phyloP scores from a whole-genome alignment of 2,888 invertebrate species.

The Drosophila conformis region DNA sequence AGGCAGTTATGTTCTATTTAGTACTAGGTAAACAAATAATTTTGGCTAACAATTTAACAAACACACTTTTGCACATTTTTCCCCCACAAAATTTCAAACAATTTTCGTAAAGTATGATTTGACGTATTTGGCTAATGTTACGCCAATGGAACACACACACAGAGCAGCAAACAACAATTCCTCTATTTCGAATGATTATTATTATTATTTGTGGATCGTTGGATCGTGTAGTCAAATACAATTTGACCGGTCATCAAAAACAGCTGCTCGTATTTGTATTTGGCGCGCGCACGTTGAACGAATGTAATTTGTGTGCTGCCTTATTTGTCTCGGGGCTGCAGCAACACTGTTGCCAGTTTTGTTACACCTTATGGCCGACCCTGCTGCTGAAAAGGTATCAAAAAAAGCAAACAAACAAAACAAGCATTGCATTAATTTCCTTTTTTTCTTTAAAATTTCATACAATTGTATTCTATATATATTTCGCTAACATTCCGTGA shows the following conservation, averaged over 20 bases:
- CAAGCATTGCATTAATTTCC: conserved; percentile 8
- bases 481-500: not conserved
- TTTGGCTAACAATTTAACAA: conserved; percentile 79
- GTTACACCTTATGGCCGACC: conserved; percentile 42
- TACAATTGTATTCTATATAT: not conserved
- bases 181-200: conserved; percentile 10
- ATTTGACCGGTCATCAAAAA: conserved; percentile 47
- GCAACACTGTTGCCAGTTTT: conserved; percentile 28
- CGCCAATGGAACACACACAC: conserved; percentile 20
- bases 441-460: not conserved
- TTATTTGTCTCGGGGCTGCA: conserved; percentile 16
- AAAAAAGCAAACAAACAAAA: conserved; percentile 17
- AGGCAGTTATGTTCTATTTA: conserved; percentile 66
- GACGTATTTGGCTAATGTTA: conserved; percentile 51
- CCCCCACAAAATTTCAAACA: conserved; percentile 52
- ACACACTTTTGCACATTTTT: conserved; percentile 78
- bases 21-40: conserved; percentile 74
- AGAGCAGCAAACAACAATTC: conserved; percentile 31
- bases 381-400: conserved; percentile 47
- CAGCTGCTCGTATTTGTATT: conserved; percentile 20
- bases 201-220: conserved; percentile 4
- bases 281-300: conserved; percentile 29
- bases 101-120: conserved; percentile 43
- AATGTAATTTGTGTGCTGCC: conserved; percentile 19
- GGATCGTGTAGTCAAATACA: conserved; percentile 42